Base-by-base conservation (phyloP, 2,888 invertebrate genomes). In the Lepidochrysops patricia region DNA sequence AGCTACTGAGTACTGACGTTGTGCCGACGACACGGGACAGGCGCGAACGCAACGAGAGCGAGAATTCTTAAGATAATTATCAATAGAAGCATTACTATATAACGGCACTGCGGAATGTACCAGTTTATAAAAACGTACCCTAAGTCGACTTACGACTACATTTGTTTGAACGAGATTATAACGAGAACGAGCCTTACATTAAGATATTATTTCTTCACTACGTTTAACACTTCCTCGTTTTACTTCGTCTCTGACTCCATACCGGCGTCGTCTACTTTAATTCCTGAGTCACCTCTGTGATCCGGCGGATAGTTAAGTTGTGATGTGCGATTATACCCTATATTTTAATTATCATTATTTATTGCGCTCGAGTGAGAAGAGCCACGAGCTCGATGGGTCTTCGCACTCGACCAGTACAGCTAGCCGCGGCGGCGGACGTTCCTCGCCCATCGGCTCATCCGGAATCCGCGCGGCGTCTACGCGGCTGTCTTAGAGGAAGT, bases 51-150 rank as follows among this genome's bases (percentile, higher is more conserved):
- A 13, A 15, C 32, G 29, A 4, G 48, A 58, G 25, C 13, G 76
- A 77, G 65, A 79, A 69, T 63, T 73, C 80, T 82, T 82, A 75
- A 68, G 77, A 73, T 79, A 79, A 77, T 68, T 73, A 72, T 70
- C 54, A 13, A 72, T 74, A 79, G 73, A 87, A 86, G 85, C 85
- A 75, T 79, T 79, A 78, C 81, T 78, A 85, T 77, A 77, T 81
- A 80, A 83, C 80, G 87, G 88, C 86, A 86, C 89, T 77, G 84
- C 79, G 84, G 85, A 87, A 84, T 83, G 88, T 87, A 87, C 86
- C 85, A 77, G 74, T 80, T 80, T 72, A 85, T 84, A 87, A 84
- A 88, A 87, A 88, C 84, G 74, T 88, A 86, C 76, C 80, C 83
- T 88, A 84, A 75, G 69, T 75, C 77, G 79, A 77, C 84, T 87